Evolutionary conservation across 2,797 vertebrate species (phyloP).

Genomic region (Sebastes variabilis): DNA sequence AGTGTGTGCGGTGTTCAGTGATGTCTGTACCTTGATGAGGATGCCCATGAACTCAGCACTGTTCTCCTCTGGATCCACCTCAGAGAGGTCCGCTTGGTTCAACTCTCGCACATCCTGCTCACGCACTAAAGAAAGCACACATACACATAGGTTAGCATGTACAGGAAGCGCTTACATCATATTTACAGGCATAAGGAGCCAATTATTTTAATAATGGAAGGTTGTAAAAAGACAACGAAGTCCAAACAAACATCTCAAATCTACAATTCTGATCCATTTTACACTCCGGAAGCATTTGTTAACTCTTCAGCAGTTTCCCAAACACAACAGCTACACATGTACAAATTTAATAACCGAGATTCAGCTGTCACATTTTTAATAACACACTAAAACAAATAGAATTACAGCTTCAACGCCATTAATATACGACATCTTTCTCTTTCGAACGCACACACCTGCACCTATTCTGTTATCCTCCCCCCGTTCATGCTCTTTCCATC

Average conservation of each 20-base stretch:
- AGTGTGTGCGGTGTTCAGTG: neutral
- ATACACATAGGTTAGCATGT: neutral
- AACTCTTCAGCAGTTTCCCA: neutral
- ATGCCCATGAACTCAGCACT: conserved; percentile 95
- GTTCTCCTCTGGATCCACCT: conserved; percentile 95
- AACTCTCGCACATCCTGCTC: conserved; percentile 91
- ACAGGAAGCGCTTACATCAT: neutral
- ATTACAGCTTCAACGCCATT: neutral
- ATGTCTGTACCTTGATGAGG: conserved; percentile 86
- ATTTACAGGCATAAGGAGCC: neutral
- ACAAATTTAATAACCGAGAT: neutral
- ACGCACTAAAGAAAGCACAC: conserved; percentile 72
- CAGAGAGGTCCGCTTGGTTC: conserved; percentile 75
- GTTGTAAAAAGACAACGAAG: neutral
- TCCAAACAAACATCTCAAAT: neutral
- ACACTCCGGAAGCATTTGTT: neutral
- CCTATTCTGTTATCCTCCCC: conserved; percentile 12
- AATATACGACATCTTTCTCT: neutral
- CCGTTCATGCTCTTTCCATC: conserved; percentile 32
- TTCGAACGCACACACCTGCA: conserved; percentile 40
- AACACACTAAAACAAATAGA: neutral
- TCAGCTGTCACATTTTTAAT: neutral
- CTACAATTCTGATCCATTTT: neutral
- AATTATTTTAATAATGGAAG: neutral
- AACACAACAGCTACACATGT: neutral